Evolutionary conservation across 2,113 vertebrate genomes (phyloP).

Genomic region (Mormoops blainvillei): DNA sequence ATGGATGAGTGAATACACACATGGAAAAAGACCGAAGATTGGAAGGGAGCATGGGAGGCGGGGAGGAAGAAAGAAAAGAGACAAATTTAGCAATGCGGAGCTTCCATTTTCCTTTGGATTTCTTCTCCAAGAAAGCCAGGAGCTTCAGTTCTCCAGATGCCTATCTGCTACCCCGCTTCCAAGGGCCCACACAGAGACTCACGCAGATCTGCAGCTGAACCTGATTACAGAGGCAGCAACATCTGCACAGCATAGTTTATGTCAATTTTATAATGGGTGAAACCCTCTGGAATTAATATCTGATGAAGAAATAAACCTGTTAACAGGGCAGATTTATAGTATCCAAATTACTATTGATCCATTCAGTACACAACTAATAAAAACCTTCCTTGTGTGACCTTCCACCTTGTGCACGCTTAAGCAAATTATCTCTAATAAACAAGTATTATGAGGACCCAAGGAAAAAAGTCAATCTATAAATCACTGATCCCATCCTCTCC

Average conservation of each 20-base stretch:
- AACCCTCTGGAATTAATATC: constrained; percentile 75
- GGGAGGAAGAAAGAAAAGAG: rapidly evolving
- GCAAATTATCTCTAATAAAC: constrained; percentile 80
- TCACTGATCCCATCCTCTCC: not conserved
- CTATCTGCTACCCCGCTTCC: rapidly evolving
- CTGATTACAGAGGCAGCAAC: not conserved
- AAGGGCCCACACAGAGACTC: not conserved
- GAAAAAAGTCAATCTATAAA: constrained; percentile 70
- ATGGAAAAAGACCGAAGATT: not conserved
- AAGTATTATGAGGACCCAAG: constrained; percentile 59
- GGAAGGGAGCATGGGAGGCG: no score
- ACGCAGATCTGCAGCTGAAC: not conserved
- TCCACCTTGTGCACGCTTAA: constrained; percentile 66
- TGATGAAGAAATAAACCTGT: constrained; percentile 78
- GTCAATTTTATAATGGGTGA: constrained; percentile 17
- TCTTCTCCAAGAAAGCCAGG: not conserved
- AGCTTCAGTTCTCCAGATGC: rapidly evolving
- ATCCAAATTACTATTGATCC: constrained; percentile 79
- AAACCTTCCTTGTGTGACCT: constrained; percentile 60
- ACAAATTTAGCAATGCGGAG: not conserved
- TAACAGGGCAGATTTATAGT: constrained; percentile 76
- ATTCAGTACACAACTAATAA: constrained; percentile 68
- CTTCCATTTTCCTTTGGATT: not conserved
- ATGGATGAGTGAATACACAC: not conserved
- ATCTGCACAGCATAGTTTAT: not conserved